Conservation (phyloP, 2,888 invertebrate genomes). For the Caenorhabditis japonica region DNA sequence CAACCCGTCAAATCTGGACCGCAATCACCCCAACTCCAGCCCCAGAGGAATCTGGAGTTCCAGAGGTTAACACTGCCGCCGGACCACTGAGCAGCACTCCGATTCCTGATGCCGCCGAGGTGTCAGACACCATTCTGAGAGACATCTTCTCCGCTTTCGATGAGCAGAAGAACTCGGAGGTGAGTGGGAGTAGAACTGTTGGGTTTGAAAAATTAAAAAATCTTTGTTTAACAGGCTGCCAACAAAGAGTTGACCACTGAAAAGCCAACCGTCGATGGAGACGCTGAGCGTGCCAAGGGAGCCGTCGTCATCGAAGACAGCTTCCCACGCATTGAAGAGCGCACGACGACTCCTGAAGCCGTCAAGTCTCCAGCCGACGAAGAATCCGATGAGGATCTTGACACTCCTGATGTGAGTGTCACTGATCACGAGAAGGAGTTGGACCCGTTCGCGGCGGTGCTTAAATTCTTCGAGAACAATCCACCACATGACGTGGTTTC, state of each 20-base stretch:
- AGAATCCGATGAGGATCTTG: slow-evolving; percentile 33
- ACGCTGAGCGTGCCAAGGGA: too few relatives aligned
- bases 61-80: slow-evolving; percentile 21
- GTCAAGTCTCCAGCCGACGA: too few relatives aligned
- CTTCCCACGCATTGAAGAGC: slow-evolving; percentile 59
- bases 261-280: slow-evolving; percentile 39
- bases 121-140: slow-evolving; percentile 53
- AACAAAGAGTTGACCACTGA: slow-evolving; percentile 32
- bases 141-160: slow-evolving; percentile 64
- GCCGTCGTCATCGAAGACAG: slow-evolving; percentile 61
- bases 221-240: too few relatives aligned
- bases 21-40: slow-evolving; percentile 59
- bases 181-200: too few relatives aligned
- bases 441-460: slow-evolving; percentile 59
- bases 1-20: slow-evolving; percentile 60
- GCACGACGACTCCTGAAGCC: slow-evolving; percentile 58
- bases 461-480: slow-evolving; percentile 53
- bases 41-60: slow-evolving; percentile 34
- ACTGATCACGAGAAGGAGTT: slow-evolving; percentile 50
- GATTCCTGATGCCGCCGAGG: slow-evolving; percentile 42
- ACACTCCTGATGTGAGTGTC: slow-evolving; percentile 18
- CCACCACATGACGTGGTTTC: slow-evolving; percentile 20
- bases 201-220: too few relatives aligned
- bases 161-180: slow-evolving; percentile 54
- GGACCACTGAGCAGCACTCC: slow-evolving; percentile 9